Evolutionary conservation across 2,888 invertebrate species (phyloP).

Genomic region (Sminthurides aquaticus): DNA sequence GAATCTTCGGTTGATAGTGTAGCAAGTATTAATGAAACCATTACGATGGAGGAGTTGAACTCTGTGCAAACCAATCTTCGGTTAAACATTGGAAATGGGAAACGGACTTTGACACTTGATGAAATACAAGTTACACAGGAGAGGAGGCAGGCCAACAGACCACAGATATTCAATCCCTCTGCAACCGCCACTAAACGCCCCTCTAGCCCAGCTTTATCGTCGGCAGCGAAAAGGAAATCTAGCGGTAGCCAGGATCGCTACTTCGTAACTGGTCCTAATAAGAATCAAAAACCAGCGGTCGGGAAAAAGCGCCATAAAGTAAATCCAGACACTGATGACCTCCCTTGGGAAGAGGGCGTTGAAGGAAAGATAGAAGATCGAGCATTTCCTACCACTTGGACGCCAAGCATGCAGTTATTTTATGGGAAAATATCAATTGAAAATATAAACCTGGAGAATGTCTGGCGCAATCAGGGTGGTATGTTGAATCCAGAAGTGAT

Average conservation of each 20-base stretch:
- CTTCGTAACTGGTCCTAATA: neutral
- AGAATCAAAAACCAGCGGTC: neutral
- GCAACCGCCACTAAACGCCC: neutral
- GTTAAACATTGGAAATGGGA: slow-evolving; percentile 4
- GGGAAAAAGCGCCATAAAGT: no score
- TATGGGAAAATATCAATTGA: neutral
- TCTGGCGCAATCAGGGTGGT: neutral
- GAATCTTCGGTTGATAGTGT: neutral
- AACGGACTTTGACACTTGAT: neutral
- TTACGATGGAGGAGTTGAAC: neutral
- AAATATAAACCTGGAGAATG: neutral
- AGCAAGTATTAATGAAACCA: neutral
- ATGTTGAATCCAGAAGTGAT: neutral
- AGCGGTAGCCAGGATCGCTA: neutral
- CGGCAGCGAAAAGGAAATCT: neutral
- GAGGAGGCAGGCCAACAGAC: neutral
- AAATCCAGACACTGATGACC: neutral
- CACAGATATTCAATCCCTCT: neutral
- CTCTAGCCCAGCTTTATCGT: neutral
- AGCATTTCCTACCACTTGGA: slow-evolving; percentile 7
- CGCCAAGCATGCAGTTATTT: neutral
- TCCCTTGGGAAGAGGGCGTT: neutral
- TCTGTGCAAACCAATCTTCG: slow-evolving; percentile 4
- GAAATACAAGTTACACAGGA: neutral
- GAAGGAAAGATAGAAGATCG: neutral